Conservation (phyloP, 2,888 invertebrate genomes). For the Xestia rhomboidea region DNA sequence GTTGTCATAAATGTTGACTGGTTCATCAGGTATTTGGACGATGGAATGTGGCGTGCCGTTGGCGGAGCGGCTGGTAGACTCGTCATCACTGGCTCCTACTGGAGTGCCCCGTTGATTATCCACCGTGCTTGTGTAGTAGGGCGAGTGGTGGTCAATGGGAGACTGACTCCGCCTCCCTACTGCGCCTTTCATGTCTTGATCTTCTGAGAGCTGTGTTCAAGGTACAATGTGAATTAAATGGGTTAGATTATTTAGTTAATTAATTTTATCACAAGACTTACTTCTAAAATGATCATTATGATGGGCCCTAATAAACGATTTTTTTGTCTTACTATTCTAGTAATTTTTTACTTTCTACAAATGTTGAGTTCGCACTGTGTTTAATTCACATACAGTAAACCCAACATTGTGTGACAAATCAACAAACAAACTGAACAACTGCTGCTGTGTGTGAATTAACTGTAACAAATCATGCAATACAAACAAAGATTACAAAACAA, state of each 20-base stretch:
- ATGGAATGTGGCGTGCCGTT: constrained; percentile 93
- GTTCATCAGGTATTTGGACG: constrained; percentile 91
- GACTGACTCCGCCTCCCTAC: constrained; percentile 85
- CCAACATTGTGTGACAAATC: not conserved
- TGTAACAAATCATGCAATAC: not conserved
- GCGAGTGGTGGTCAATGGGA: constrained; percentile 81
- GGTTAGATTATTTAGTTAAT: not conserved
- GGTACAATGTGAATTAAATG: not conserved
- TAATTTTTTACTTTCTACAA: not conserved
- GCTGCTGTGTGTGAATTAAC: not conserved
- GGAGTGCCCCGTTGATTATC: constrained; percentile 86
- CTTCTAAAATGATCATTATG: not conserved
- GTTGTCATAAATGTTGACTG: constrained; percentile 84
- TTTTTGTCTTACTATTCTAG: not conserved
- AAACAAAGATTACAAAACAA: not conserved
- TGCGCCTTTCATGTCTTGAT: constrained; percentile 88
- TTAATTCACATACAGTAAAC: not conserved
- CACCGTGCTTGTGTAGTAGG: constrained; percentile 79
- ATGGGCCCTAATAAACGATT: not conserved
- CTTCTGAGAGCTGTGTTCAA: constrained; percentile 84
- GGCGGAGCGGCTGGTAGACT: constrained; percentile 83
- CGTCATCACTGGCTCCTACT: constrained; percentile 89
- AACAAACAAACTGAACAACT: too few species aligned
- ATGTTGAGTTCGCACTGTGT: not conserved
- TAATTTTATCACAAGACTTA: not conserved